Conservation (phyloP, 2,888 invertebrate genomes). For the Euzophera pinguis region DNA sequence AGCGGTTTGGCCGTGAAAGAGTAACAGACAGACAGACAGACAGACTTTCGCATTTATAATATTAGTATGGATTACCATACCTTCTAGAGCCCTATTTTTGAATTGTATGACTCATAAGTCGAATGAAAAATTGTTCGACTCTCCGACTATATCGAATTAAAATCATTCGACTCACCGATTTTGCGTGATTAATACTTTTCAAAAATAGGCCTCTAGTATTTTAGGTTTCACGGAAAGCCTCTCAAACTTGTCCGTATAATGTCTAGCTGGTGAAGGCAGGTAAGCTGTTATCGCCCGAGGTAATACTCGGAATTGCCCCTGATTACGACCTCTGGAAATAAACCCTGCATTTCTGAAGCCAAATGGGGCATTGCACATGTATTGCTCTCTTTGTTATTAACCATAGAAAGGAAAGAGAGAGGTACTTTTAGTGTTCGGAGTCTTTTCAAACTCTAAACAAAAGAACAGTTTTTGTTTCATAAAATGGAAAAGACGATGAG, state of each 20-base stretch:
- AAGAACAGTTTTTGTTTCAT: not conserved
- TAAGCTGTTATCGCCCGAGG: conserved; percentile 50
- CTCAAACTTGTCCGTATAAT: conserved; percentile 40
- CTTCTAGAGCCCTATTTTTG: no score
- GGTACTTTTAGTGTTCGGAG: not conserved
- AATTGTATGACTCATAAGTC: no score
- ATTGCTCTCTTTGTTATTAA: conserved; percentile 3
- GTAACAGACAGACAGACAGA: no score
- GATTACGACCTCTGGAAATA: conserved; percentile 11
- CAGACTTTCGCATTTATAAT: no score
- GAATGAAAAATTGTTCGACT: no score
- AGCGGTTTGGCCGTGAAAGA: no score
- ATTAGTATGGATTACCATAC: no score
- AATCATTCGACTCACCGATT: no score
- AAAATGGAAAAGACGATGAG: not conserved
- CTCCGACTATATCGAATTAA: no score
- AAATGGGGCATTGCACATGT: conserved; percentile 2
- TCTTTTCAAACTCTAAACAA: not conserved
- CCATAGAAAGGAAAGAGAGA: not conserved
- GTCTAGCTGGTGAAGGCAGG: conserved; percentile 29
- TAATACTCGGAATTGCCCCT: conserved; percentile 39
- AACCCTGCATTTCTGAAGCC: conserved; percentile 7
- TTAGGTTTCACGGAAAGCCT: conserved; percentile 16
- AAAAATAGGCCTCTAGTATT: not conserved
- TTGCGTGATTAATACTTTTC: no score